A percentile compares a stretch with the other conserved stretches of the same genome.
Conservation (phyloP, 2,888 invertebrate genomes). For the Dimorphilus gyrociliatus region DNA sequence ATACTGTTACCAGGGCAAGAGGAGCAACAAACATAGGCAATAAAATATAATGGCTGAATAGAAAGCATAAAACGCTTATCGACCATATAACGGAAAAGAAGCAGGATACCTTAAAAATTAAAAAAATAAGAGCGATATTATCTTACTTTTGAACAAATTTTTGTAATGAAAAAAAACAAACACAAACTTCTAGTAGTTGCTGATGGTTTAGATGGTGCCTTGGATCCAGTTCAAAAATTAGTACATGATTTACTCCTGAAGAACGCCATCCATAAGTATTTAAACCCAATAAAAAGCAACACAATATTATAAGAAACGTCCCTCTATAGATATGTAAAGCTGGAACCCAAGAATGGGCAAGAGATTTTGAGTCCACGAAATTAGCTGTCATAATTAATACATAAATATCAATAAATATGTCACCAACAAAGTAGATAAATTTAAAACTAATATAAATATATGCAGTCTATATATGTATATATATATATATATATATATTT, state of each 20-base stretch:
- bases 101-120: constrained; percentile 44
- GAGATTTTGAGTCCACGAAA: constrained; percentile 2
- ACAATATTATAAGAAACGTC: constrained; percentile 74
- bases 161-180: not conserved
- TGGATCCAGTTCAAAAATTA: constrained; percentile 91
- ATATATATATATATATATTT: no score
- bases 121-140: not conserved
- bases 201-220: constrained; percentile 72
- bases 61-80: constrained; percentile 64
- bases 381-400: constrained; percentile 4
- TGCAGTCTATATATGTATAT: no score
- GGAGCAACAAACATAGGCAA: constrained; percentile 87
- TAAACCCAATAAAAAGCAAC: constrained; percentile 81
- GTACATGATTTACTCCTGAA: constrained; percentile 89
- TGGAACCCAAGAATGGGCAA: constrained; percentile 40
- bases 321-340: constrained; percentile 83
- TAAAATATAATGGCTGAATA: constrained; percentile 61
- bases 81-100: constrained; percentile 85
- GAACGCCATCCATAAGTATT: constrained; percentile 95
- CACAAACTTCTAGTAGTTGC: constrained; percentile 63
- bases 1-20: constrained; percentile 57
- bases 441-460: no score
- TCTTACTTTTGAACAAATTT: not conserved
- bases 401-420: constrained; percentile 1
- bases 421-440: not conserved